A percentile compares a stretch with the other conserved stretches of the same genome.
phyloP scores from a whole-genome alignment of 2,797 vertebrate species.

The Sparidentex hasta region DNA sequence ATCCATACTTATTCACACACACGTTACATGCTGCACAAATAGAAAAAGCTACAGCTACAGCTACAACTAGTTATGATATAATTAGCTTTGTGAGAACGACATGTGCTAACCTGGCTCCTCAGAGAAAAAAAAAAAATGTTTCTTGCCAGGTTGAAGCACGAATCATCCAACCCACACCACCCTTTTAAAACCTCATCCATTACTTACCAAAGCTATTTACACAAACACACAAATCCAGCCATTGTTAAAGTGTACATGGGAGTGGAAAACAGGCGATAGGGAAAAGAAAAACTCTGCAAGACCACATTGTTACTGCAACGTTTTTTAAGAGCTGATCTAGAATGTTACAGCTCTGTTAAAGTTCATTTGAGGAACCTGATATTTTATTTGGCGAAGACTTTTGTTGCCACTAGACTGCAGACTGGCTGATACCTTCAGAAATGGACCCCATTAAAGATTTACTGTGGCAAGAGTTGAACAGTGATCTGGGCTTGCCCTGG shows the following conservation, averaged over 20 bases:
- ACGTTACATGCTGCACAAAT: neutral
- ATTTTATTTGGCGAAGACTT: slow-evolving; percentile 77
- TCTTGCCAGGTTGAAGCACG: slow-evolving; percentile 55
- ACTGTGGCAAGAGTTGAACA: slow-evolving; percentile 45
- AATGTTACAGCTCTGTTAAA: slow-evolving; percentile 80
- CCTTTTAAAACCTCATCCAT: slow-evolving; percentile 49
- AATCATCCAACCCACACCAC: slow-evolving; percentile 60
- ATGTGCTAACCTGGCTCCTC: slow-evolving; percentile 39
- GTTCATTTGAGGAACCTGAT: slow-evolving; percentile 83
- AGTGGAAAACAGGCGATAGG: slow-evolving; percentile 61
- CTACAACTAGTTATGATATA: slow-evolving; percentile 2
- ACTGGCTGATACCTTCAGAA: slow-evolving; percentile 68
- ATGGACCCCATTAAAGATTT: slow-evolving; percentile 69
- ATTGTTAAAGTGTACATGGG: slow-evolving; percentile 64
- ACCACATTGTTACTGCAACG: slow-evolving; percentile 72
- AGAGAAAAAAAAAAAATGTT: slow-evolving; percentile 45
- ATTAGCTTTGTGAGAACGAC: slow-evolving; percentile 22
- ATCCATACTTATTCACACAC: slow-evolving; percentile 14
- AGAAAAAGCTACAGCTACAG: neutral
- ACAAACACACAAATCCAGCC: slow-evolving; percentile 71
- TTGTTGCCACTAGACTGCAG: slow-evolving; percentile 71
- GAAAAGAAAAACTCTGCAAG: slow-evolving; percentile 55
- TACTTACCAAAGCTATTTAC: slow-evolving; percentile 73
- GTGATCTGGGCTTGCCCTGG: slow-evolving; percentile 45
- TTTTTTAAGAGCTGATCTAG: slow-evolving; percentile 75